A percentile compares a stretch with the other conserved stretches of the same genome.
Evolutionary conservation across 2,113 vertebrate genomes (phyloP).

Genomic region (Grallaria varia): DNA sequence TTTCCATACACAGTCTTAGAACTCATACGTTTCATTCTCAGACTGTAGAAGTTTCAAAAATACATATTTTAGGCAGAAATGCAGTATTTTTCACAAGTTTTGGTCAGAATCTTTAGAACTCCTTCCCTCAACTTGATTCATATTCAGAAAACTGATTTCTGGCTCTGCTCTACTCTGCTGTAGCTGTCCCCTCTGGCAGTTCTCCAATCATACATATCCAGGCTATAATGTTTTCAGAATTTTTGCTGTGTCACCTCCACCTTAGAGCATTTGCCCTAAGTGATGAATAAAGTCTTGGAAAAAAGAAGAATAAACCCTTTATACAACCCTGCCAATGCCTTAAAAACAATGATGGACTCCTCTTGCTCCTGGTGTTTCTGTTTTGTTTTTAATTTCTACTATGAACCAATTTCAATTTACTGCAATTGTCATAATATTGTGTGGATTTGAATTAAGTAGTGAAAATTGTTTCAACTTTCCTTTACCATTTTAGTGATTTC

Average conservation of each 20-base stretch:
- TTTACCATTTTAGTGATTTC: not conserved
- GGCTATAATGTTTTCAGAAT: not conserved
- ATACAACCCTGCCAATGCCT: not conserved
- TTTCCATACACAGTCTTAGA: not conserved
- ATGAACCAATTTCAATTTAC: not conserved
- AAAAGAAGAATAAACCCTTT: not conserved
- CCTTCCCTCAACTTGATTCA: not conserved
- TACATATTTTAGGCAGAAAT: not conserved
- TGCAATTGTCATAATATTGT: not conserved
- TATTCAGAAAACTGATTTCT: not conserved
- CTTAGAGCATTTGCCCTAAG: accelerated
- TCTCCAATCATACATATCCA: not conserved
- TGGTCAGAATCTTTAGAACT: not conserved
- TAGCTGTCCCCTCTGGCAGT: not conserved
- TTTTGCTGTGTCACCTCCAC: not conserved
- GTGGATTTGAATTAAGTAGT: not conserved
- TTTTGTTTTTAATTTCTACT: not conserved
- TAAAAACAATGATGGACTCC: not conserved
- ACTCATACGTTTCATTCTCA: not conserved
- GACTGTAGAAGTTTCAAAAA: not conserved
- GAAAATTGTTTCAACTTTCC: not conserved
- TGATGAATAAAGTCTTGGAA: not conserved
- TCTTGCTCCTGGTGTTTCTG: not conserved
- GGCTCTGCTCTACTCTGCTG: not conserved
- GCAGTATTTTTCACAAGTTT: not conserved